Conservation (phyloP, 2,797 vertebrate species). For the Rhinatrema bivittatum region DNA sequence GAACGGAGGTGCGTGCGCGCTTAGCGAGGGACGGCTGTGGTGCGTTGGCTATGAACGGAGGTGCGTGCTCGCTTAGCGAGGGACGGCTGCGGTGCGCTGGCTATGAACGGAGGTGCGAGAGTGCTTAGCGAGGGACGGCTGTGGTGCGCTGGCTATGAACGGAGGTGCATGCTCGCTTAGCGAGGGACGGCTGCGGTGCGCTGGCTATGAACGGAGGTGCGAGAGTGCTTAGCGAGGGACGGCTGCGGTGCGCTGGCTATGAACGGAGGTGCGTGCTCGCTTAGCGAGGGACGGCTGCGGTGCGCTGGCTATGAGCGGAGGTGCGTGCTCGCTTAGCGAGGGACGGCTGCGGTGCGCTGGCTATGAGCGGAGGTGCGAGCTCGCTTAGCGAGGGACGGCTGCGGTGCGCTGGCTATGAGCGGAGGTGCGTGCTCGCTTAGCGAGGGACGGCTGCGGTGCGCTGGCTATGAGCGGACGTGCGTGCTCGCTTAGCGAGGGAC, state of each 20-base stretch:
- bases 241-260: slow-evolving; percentile 72
- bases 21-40: slow-evolving; percentile 66
- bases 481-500: slow-evolving; percentile 61
- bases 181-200: slow-evolving; percentile 67
- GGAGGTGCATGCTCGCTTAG: slow-evolving; percentile 83
- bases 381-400: slow-evolving; percentile 55
- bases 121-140: slow-evolving; percentile 55
- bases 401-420: slow-evolving; percentile 77
- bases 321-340: slow-evolving; percentile 70
- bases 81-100: slow-evolving; percentile 71
- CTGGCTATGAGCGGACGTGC: slow-evolving; percentile 77
- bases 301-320: slow-evolving; percentile 77
- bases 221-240: slow-evolving; percentile 61
- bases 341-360: slow-evolving; percentile 71
- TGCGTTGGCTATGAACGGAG: slow-evolving; percentile 77
- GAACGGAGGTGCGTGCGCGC: slow-evolving; percentile 81
- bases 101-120: slow-evolving; percentile 81
- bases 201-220: slow-evolving; percentile 77
- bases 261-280: slow-evolving; percentile 81
- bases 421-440: slow-evolving; percentile 83
- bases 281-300: slow-evolving; percentile 66
- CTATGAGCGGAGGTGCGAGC: slow-evolving; percentile 81
- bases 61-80: slow-evolving; percentile 70
- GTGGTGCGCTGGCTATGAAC: slow-evolving; percentile 77
- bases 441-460: slow-evolving; percentile 67